Conservation (phyloP, 2,888 invertebrate genomes). For the Malthinus flaveolus region DNA sequence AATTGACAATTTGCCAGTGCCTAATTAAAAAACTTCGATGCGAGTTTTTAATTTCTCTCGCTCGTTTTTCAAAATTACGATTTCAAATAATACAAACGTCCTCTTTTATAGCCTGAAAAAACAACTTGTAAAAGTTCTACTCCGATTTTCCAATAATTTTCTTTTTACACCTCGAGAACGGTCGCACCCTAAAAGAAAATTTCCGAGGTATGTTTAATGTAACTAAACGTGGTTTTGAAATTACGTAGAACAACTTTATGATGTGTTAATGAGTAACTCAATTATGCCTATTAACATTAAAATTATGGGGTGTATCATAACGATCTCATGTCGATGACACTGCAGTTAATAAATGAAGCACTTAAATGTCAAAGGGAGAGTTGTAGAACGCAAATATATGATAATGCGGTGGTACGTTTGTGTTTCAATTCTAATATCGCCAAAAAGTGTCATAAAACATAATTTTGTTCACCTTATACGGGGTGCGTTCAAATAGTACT, state of each 20-base stretch:
- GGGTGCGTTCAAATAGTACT: too few species aligned
- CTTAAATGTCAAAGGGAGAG: conserved; percentile 9
- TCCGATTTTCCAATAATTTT: not conserved
- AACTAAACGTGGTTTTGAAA: not conserved
- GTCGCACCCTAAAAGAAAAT: not conserved
- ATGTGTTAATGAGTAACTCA: conserved; percentile 12
- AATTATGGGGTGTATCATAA: conserved; percentile 13
- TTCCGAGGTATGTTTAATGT: not conserved
- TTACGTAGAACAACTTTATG: conserved; percentile 7
- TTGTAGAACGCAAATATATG: conserved; percentile 7
- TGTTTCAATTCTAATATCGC: not conserved
- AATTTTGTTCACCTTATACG: too few species aligned
- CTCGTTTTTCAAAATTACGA: too few species aligned
- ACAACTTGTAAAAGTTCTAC: not conserved
- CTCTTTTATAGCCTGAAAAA: conserved; percentile 1
- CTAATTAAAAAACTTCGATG: conserved; percentile 1
- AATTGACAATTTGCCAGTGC: conserved; percentile 2
- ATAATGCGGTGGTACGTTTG: not conserved
- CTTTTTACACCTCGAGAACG: not conserved
- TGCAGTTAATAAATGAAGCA: conserved; percentile 12
- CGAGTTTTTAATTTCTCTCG: too few species aligned
- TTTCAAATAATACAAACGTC: not conserved
- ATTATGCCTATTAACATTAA: conserved; percentile 12
- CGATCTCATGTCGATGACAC: conserved; percentile 13
- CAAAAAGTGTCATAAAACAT: too few species aligned